A percentile compares a stretch with the other conserved stretches of the same genome.
Conservation (phyloP, 92 coral and sea anemone genomes). For the Zoanthus solanderi region DNA sequence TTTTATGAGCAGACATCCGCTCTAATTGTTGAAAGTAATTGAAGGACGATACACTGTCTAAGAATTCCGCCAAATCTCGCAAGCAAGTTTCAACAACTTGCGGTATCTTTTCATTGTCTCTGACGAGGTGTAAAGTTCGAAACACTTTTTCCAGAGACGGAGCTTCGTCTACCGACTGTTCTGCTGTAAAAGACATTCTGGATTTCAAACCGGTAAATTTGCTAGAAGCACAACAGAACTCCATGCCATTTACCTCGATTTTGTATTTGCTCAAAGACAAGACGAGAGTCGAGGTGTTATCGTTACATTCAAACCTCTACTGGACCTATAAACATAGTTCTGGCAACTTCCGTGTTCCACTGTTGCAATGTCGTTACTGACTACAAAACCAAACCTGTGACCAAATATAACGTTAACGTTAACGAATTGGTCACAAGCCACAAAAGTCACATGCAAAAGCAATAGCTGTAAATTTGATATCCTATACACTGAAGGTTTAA, state of each 20-base stretch:
- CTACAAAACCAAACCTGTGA: not conserved
- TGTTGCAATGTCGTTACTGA: not conserved
- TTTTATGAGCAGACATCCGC: slow-evolving; percentile 52
- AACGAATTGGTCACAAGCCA: not conserved
- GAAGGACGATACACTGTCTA: slow-evolving; percentile 48
- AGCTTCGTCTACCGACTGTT: slow-evolving; percentile 14
- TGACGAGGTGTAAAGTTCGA: slow-evolving; percentile 54
- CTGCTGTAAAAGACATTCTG: not conserved
- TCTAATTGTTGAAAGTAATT: slow-evolving; percentile 51
- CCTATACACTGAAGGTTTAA: not conserved
- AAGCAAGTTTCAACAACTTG: slow-evolving; percentile 69
- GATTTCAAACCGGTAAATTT: not conserved
- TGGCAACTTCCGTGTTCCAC: not conserved
- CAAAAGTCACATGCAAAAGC: not conserved
- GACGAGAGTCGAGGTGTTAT: not conserved
- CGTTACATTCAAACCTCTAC: not conserved
- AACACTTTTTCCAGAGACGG: slow-evolving; percentile 45
- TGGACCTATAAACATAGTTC: not conserved
- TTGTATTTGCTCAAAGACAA: not conserved
- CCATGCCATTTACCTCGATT: not conserved
- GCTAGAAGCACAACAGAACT: slow-evolving; percentile 25
- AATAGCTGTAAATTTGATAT: not conserved
- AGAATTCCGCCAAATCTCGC: slow-evolving; percentile 67
- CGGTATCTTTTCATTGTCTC: slow-evolving; percentile 58
- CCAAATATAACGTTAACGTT: not conserved